phyloP scores from a whole-genome alignment of 2,797 vertebrate species.

The Streptopelia turtur region DNA sequence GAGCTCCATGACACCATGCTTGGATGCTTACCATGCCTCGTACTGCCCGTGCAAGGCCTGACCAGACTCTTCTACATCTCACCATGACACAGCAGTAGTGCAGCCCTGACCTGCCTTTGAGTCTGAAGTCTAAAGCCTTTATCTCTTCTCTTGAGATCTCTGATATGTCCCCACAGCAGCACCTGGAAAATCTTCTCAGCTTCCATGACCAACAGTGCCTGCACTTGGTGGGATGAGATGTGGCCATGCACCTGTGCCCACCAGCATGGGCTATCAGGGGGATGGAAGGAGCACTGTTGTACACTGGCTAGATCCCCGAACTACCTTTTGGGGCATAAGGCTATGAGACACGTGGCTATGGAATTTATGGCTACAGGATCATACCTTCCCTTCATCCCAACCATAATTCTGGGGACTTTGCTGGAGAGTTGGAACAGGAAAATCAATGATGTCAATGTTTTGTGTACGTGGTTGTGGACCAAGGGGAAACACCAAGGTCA shows the following conservation, averaged over 20 bases:
- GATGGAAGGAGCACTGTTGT: neutral
- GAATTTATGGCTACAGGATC: neutral
- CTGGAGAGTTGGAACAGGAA: neutral
- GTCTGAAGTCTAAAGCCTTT: neutral
- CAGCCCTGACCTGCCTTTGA: neutral
- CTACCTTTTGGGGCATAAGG: neutral
- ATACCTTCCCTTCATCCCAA: fast-evolving
- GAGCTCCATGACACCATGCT: neutral
- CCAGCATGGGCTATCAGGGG: neutral
- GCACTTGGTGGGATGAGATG: neutral
- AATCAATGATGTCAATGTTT: neutral
- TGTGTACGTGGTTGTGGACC: neutral
- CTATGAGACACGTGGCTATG: fast-evolving
- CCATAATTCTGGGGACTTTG: neutral
- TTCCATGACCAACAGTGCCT: neutral
- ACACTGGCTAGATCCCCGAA: neutral
- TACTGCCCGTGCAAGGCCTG: neutral
- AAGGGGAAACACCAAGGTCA: neutral
- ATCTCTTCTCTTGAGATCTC: neutral
- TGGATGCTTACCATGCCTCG: neutral
- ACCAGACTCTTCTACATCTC: neutral
- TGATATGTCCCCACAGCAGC: neutral
- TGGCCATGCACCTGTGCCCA: neutral
- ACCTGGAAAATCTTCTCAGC: neutral
- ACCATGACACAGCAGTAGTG: neutral